Conservation (phyloP, 2,113 vertebrate species). For the Microtus ochrogaster region DNA sequence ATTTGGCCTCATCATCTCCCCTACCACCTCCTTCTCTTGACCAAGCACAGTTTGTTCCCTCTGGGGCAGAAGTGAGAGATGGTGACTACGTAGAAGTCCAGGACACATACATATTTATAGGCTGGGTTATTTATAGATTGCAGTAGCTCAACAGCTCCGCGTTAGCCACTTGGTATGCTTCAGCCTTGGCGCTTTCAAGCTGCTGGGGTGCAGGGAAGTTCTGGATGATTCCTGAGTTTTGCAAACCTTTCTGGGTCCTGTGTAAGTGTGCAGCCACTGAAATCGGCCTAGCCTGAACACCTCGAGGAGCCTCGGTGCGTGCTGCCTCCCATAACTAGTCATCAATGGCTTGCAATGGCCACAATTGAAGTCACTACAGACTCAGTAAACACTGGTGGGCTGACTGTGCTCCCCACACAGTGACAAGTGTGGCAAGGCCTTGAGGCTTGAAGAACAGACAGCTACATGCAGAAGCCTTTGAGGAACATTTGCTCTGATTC, state of each 20-base stretch:
- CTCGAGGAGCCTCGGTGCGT: background rate
- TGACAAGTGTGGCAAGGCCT: background rate
- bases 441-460: background rate
- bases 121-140: background rate
- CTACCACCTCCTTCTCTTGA: background rate
- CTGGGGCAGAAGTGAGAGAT: background rate
- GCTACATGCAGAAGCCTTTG: background rate
- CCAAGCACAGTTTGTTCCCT: background rate
- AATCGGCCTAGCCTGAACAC: background rate
- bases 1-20: background rate
- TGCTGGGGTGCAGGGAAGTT: background rate
- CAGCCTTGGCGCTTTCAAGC: background rate
- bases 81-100: background rate
- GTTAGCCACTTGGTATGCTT: rapidly evolving
- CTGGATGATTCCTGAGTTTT: rapidly evolving
- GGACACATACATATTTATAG: background rate
- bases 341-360: background rate
- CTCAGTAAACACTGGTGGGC: background rate
- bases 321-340: background rate
- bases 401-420: background rate
- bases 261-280: background rate
- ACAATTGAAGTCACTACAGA: background rate
- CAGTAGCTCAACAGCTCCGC: background rate
- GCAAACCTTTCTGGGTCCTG: background rate
- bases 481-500: background rate